Evolutionary conservation across 2,113 vertebrate species (phyloP).

Genomic region (Channa argus): DNA sequence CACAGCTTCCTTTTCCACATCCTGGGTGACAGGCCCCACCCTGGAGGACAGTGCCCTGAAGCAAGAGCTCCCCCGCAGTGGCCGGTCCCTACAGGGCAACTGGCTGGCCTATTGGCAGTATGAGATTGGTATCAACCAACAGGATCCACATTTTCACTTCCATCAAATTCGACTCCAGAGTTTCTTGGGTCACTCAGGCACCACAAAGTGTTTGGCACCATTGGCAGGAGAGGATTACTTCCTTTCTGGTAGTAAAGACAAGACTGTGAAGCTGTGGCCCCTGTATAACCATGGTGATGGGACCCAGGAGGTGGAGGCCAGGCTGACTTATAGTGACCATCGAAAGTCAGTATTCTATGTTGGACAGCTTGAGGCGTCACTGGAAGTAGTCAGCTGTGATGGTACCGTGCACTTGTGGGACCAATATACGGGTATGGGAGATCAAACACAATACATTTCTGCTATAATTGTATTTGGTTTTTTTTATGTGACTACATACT

Average conservation of each 20-base stretch:
- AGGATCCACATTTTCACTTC: constrained; percentile 95
- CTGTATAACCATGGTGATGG: constrained; percentile 95
- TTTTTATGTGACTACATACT: not conserved
- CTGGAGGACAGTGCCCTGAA: constrained; percentile 89
- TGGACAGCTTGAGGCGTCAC: constrained; percentile 90
- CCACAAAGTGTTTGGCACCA: constrained; percentile 90
- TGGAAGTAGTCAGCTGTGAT: constrained; percentile 98
- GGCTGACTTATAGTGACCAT: constrained; percentile 90
- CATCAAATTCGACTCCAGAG: constrained; percentile 98
- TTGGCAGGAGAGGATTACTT: constrained; percentile 95
- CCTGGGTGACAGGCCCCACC: constrained; percentile 70
- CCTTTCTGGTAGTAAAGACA: constrained; percentile 96
- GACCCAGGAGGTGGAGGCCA: constrained; percentile 87
- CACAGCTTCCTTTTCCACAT: constrained; percentile 72
- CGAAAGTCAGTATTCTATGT: constrained; percentile 94
- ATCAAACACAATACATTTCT: not conserved
- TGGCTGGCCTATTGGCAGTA: constrained; percentile 99
- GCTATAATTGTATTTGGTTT: not conserved
- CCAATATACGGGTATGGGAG: constrained; percentile 89
- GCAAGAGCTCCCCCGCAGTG: constrained; percentile 90
- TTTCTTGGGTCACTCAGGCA: constrained; percentile 92
- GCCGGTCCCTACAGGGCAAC: constrained; percentile 93
- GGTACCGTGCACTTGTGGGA: constrained; percentile 96
- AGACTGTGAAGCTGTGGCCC: constrained; percentile 95
- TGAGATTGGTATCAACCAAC: constrained; percentile 95